These are phyloP conservation scores for Halcyon chelicuti DNA, from an alignment of 2,797 vertebrate species.

Conservation along the genomic window DNA sequence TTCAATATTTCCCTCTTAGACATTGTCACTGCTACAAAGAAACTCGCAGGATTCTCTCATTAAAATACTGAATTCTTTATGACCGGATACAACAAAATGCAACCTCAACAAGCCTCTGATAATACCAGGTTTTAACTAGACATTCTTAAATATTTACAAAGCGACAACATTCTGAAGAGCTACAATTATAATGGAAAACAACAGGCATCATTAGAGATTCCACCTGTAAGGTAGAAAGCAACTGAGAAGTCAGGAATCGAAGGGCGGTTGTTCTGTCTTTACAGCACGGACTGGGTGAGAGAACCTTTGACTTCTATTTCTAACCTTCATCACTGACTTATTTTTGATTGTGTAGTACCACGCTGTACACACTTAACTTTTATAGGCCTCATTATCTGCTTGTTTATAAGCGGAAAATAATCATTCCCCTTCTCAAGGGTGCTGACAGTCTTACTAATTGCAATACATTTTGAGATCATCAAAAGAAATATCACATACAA, in stretches of 20 bases:
- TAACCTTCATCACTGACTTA: not conserved
- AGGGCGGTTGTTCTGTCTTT: not conserved
- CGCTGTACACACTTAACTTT: not conserved
- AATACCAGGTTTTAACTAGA: not conserved
- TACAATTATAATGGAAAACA: not conserved
- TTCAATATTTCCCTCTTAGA: not conserved
- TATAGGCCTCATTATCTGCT: constrained; percentile 32
- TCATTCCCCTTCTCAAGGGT: not conserved
- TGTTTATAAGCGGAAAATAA: constrained; percentile 27
- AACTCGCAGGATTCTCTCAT: not conserved
- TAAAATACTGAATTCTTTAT: constrained; percentile 2
- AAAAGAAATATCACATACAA: constrained; percentile 25
- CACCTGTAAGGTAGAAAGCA: not conserved
- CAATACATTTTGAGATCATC: constrained; percentile 16
- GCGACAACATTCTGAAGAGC: not conserved
- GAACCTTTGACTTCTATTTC: not conserved
- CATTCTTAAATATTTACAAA: constrained; percentile 43
- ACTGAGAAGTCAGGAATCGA: not conserved
- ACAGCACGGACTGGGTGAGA: not conserved
- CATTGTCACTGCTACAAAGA: not conserved
- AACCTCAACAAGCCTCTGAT: not conserved
- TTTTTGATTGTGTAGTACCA: not conserved
- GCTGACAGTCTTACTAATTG: constrained; percentile 17
- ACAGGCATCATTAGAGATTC: not conserved
- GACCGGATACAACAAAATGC: not conserved